Evolutionary conservation across 2,113 vertebrate genomes (phyloP).

Genomic region (Australoheros scitulus): DNA sequence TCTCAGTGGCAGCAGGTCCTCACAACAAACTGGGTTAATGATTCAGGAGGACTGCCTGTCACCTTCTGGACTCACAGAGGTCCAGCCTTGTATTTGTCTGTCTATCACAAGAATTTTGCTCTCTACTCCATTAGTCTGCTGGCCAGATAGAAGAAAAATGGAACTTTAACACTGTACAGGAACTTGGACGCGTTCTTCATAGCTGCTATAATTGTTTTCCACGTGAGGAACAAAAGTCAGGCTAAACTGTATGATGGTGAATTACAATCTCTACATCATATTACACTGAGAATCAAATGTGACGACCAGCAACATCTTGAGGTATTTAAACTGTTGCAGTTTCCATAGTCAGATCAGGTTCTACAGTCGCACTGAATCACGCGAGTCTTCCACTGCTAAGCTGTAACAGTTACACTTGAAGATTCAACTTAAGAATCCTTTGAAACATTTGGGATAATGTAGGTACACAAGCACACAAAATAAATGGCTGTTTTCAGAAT

Average conservation of each 20-base stretch:
- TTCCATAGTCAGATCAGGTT: neutral
- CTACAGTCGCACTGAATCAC: neutral
- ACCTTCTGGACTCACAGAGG: constrained; percentile 62
- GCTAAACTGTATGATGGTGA: neutral
- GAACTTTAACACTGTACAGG: neutral
- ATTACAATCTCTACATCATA: neutral
- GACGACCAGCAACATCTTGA: neutral
- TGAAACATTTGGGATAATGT: neutral
- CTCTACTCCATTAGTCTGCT: neutral
- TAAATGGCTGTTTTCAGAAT: neutral
- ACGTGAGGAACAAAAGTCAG: neutral
- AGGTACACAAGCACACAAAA: neutral
- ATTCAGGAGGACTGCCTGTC: constrained; percentile 69
- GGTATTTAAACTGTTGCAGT: neutral
- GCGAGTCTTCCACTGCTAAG: neutral
- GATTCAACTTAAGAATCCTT: neutral
- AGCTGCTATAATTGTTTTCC: neutral
- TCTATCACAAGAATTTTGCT: constrained; percentile 37
- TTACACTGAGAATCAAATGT: neutral
- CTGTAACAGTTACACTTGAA: neutral
- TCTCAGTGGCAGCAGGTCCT: constrained; percentile 61
- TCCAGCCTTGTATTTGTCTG: constrained; percentile 44
- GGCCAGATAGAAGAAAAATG: neutral
- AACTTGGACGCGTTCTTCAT: neutral
- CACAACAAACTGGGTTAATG: constrained; percentile 73